Percentiles rank a stretch among this genome's conserved stretches.
Evolutionary conservation across 2,113 vertebrate genomes (phyloP).

Genomic region (Rhegmatorhina hoffmannsi): DNA sequence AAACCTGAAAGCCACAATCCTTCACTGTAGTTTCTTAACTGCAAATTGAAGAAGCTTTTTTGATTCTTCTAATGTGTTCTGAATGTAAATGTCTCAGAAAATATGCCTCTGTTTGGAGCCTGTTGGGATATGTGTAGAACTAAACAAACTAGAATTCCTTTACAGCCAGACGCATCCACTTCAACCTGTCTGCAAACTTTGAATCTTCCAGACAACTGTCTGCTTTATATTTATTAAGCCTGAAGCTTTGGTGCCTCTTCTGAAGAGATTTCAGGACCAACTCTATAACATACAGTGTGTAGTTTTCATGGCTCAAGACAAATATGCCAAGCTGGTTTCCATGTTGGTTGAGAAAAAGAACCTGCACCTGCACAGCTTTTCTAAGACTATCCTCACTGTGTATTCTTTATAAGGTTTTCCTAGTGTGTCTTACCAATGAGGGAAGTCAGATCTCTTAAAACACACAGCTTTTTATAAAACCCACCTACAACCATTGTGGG

Average conservation of each 20-base stretch:
- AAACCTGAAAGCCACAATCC: not conserved
- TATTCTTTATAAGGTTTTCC: not conserved
- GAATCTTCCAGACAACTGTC: not conserved
- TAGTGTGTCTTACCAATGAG: not conserved
- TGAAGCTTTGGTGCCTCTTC: not conserved
- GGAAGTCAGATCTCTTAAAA: not conserved
- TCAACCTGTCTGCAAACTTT: not conserved
- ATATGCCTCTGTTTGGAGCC: not conserved
- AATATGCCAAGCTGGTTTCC: not conserved
- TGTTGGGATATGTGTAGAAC: not conserved
- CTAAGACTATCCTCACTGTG: not conserved
- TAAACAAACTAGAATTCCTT: not conserved
- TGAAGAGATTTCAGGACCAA: not conserved
- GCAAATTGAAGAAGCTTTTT: not conserved
- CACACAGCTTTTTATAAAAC: not conserved
- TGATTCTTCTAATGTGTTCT: not conserved
- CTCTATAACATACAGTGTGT: rapidly evolving
- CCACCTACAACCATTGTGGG: not conserved
- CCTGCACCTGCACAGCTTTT: not conserved
- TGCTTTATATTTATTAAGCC: not conserved
- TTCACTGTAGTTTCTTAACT: not conserved
- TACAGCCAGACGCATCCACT: not conserved
- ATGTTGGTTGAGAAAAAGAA: not conserved
- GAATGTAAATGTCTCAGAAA: not conserved
- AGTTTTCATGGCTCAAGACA: not conserved